Evolutionary conservation across 2,888 invertebrate species (phyloP).

Genomic region (Amblyjoppa proteus): DNA sequence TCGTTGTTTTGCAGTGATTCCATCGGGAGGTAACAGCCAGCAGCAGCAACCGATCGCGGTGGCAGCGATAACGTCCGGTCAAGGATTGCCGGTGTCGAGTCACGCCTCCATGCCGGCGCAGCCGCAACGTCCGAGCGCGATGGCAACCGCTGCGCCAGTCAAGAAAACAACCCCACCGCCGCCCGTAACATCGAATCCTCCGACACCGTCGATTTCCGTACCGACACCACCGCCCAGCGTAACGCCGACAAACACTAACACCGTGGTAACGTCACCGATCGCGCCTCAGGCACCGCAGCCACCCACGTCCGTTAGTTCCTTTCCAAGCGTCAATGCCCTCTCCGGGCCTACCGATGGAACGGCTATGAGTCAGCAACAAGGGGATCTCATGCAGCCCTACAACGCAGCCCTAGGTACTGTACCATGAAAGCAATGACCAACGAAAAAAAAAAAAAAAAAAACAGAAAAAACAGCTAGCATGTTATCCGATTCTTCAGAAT

Average conservation of each 20-base stretch:
- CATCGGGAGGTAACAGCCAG: slow-evolving; percentile 85
- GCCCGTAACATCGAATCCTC: slow-evolving; percentile 79
- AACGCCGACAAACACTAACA: slow-evolving; percentile 80
- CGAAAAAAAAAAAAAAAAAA: slow-evolving; percentile 54
- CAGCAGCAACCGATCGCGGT: slow-evolving; percentile 87
- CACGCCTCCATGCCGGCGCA: slow-evolving; percentile 84
- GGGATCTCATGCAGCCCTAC: slow-evolving; percentile 82
- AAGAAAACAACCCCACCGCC: slow-evolving; percentile 83
- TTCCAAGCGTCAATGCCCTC: slow-evolving; percentile 79
- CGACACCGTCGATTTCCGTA: slow-evolving; percentile 80
- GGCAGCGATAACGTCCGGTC: slow-evolving; percentile 85
- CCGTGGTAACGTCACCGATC: slow-evolving; percentile 80
- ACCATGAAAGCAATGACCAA: slow-evolving; percentile 41
- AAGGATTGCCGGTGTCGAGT: slow-evolving; percentile 82
- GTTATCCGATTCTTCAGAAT: slow-evolving; percentile 64
- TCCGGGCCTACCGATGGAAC: slow-evolving; percentile 76
- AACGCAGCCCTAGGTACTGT: slow-evolving; percentile 81
- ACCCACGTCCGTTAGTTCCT: slow-evolving; percentile 79
- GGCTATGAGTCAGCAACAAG: slow-evolving; percentile 77
- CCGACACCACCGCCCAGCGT: slow-evolving; percentile 82
- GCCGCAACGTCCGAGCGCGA: slow-evolving; percentile 80
- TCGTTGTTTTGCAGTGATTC: slow-evolving; percentile 56
- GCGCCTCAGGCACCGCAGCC: slow-evolving; percentile 76
- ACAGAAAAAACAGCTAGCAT: slow-evolving; percentile 54
- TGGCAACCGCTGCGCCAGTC: slow-evolving; percentile 83